Evolutionary conservation across 2,888 invertebrate genomes (phyloP), one percentile per base, ranked within the genome.

Genomic region (Dicranocentrus wangi): DNA sequence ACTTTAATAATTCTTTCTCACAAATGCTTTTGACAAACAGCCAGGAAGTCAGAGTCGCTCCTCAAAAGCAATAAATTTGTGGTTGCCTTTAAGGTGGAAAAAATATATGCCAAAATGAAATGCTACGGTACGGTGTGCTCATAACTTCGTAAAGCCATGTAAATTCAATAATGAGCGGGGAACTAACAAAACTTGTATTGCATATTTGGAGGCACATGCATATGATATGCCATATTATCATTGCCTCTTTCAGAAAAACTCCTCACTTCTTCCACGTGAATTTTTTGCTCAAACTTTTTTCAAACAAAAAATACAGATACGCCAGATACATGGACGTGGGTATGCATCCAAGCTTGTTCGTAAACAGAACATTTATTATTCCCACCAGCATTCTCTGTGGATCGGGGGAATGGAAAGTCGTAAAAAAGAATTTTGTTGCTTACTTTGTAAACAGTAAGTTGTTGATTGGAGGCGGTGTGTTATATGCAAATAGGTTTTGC

Each of bases 1-100:
- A n/a, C n/a, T n/a, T 32, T 32, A 32, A 32, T 7, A 47, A n/a
- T 10, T 53, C 51, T 32, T 28, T 68, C 27, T 19, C 21, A 15
- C 1, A 3, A n/a, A 1, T 42, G 32, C 32, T 19, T 65, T 75
- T 65, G 73, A 75, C 73, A 75, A 72, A 61, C 32, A 61, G 53
- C 61, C 55, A 65, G 65, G 65, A 75, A 75, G 73, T 75, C 73
- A 65, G 39, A 75, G 65, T 65, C 73, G 65, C 65, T 75, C 65
- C 73, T 65, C 65, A 32, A 65, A 75, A 65, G 27, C 42, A 21
- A 55, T 75, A 72, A 75, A 65, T 75, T 75, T 65, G 8, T 43
- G n/a, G 1, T 32, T 73, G 72, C 63, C 72, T 73, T 63, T 63
- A 63, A 73, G 72, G 72, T 53, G 58, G 43, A 32, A 25, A 51